phyloP scores from a whole-genome alignment of 1,140 invertebrate genomes.

The Solenopsis invicta region DNA sequence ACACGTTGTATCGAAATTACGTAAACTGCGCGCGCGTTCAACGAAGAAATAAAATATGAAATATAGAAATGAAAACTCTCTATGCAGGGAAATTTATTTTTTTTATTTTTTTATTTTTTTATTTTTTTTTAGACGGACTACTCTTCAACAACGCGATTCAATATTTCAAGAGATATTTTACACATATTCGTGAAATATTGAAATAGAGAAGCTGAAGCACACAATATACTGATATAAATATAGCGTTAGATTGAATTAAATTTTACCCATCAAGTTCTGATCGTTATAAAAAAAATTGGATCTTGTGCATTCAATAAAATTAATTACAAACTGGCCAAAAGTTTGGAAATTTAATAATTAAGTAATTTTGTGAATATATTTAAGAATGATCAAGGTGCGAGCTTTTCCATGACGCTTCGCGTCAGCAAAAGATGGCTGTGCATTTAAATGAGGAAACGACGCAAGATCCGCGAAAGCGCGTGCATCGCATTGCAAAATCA shows the following conservation, averaged over 20 bases:
- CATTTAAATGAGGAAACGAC: slow-evolving; percentile 21
- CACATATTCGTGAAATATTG: background rate
- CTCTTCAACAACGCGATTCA: background rate
- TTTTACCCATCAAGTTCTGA: background rate
- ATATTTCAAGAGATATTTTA: background rate
- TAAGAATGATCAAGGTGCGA: background rate
- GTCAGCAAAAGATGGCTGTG: background rate
- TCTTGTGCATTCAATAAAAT: background rate
- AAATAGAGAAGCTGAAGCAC: background rate
- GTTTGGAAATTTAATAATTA: background rate
- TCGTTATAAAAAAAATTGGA: background rate
- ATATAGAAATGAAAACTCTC: background rate
- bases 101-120: background rate
- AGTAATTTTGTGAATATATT: background rate
- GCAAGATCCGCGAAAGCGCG: slow-evolving; percentile 27
- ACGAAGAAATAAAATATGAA: background rate
- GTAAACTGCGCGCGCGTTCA: background rate
- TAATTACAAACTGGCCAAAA: background rate
- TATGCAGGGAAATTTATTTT: background rate
- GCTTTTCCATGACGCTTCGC: background rate
- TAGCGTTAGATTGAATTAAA: slow-evolving; percentile 11
- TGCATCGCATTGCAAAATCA: slow-evolving; percentile 40
- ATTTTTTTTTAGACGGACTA: background rate
- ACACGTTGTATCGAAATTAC: slow-evolving; percentile 44
- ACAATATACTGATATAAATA: background rate